Conservation (phyloP, 2,113 vertebrate species). For the Mormyrus lacerda region DNA sequence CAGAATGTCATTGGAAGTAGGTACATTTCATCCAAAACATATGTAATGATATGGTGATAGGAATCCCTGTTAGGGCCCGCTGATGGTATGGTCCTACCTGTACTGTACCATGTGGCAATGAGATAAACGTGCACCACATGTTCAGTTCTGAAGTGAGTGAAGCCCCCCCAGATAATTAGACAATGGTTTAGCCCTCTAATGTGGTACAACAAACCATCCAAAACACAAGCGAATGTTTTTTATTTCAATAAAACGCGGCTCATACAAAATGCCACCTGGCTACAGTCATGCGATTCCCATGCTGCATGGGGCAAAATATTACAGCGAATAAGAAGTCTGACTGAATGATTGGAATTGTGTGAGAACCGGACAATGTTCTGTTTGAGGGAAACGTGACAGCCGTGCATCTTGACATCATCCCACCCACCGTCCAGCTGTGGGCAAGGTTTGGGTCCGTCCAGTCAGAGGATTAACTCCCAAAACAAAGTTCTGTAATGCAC, state of each 20-base stretch:
- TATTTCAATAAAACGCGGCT: not conserved
- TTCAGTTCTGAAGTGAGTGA: slow-evolving; percentile 48
- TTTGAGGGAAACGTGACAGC: slow-evolving; percentile 23
- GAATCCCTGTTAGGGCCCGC: not conserved
- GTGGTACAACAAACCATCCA: not conserved
- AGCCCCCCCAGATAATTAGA: slow-evolving; percentile 8
- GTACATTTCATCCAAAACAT: not conserved
- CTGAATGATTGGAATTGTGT: not conserved
- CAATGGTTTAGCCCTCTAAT: slow-evolving; percentile 23
- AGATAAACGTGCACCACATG: slow-evolving; percentile 15
- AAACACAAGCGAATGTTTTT: not conserved
- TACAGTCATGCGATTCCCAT: not conserved
- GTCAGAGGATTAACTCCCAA: slow-evolving; percentile 61
- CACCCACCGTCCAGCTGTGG: slow-evolving; percentile 39
- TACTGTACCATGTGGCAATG: slow-evolving; percentile 37
- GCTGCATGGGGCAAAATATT: not conserved
- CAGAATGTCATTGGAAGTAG: not conserved
- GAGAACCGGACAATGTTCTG: slow-evolving; percentile 31
- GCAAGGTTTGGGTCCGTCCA: slow-evolving; percentile 36
- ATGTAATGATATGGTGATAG: not conserved
- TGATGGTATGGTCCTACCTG: slow-evolving; percentile 30
- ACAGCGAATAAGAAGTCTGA: not conserved
- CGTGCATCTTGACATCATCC: slow-evolving; percentile 23
- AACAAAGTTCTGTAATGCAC: slow-evolving; percentile 81
- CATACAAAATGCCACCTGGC: not conserved